Base-by-base conservation (phyloP, 2,888 invertebrate genomes). In the Melanchra persicariae region DNA sequence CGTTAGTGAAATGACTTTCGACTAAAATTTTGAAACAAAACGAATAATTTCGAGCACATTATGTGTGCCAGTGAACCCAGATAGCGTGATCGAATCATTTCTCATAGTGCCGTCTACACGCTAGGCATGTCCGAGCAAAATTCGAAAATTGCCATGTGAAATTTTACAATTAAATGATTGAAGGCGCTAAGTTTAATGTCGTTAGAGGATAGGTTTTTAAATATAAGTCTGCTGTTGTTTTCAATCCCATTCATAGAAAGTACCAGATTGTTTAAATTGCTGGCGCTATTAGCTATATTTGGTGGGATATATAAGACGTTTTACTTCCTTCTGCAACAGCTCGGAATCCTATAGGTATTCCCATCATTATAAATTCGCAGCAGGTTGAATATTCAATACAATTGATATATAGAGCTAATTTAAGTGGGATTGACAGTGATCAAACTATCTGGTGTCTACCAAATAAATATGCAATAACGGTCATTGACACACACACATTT, bases 91-190 rank as follows among this genome's bases (percentile, higher is more conserved):
- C 74, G 83, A 85, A 86, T 86, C 72, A 86, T 84, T 85, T 85
- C 81, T 84, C 85, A 85, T 86, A 86, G 85, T 86, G 71, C 74
- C 67, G 79, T 82, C 79, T 79, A 57, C 80, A 79, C 86, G 85
- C 82, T 77, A 84, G 76, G 85, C 86, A 79, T 85, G 81, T 79
- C 85, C 81, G 77, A 86, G 77, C 85, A 84, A 84, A 85, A 85
- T 85, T 81, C 69, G 85, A 86, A 85, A 84, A 86, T 86, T 86
- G 86, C 86, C 85, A 85, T 85, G 85, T 85, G 85, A 86, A 85
- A 85, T 85, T 63, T 81, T 66, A 84, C 85, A 85, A 85, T 85
- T 85, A 82, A 86, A 86, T 82, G 82, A 84, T 81, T 49, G 81
- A 86, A 85, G 85, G 86, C 85, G 85, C 86, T 85, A 85, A 85